Percentiles rank a stretch among this genome's conserved stretches.
Evolutionary conservation across 1,140 invertebrate genomes (phyloP).

Genomic region (Hyles euphorbiae): DNA sequence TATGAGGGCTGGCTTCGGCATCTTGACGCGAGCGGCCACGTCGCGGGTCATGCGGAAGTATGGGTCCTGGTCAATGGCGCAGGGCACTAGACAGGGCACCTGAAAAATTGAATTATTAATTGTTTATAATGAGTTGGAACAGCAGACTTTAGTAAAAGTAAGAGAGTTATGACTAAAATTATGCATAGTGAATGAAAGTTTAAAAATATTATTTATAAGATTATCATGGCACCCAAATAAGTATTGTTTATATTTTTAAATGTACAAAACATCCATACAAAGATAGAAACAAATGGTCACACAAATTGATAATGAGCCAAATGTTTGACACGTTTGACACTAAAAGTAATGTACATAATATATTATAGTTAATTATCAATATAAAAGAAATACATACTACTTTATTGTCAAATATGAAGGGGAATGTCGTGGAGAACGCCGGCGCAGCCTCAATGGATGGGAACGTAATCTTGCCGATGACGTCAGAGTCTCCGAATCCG

Average conservation of each 20-base stretch:
- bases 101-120: constrained; percentile 19
- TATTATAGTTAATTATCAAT: too few relatives aligned
- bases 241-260: too few relatives aligned
- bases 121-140: too few relatives aligned
- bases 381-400: constrained; percentile 40
- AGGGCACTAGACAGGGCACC: constrained; percentile 94
- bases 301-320: too few relatives aligned
- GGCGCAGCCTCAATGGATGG: constrained; percentile 98
- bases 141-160: too few relatives aligned
- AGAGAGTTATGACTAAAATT: too few relatives aligned
- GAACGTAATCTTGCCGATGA: constrained; percentile 98
- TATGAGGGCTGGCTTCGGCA: constrained; percentile 94
- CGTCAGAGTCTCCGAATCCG: constrained; percentile 96
- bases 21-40: constrained; percentile 92
- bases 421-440: constrained; percentile 96
- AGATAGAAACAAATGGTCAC: too few relatives aligned
- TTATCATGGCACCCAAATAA: too few relatives aligned
- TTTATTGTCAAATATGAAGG: constrained; percentile 92
- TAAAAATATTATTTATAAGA: not conserved
- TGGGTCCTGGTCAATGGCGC: constrained; percentile 99
- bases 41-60: constrained; percentile 99
- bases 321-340: too few relatives aligned
- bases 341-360: too few relatives aligned
- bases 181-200: not conserved
- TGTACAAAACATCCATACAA: too few relatives aligned